Percentiles rank a stretch among this genome's conserved stretches.
Evolutionary conservation across 2,113 vertebrate genomes (phyloP).

Genomic region (Scalopus aquaticus): DNA sequence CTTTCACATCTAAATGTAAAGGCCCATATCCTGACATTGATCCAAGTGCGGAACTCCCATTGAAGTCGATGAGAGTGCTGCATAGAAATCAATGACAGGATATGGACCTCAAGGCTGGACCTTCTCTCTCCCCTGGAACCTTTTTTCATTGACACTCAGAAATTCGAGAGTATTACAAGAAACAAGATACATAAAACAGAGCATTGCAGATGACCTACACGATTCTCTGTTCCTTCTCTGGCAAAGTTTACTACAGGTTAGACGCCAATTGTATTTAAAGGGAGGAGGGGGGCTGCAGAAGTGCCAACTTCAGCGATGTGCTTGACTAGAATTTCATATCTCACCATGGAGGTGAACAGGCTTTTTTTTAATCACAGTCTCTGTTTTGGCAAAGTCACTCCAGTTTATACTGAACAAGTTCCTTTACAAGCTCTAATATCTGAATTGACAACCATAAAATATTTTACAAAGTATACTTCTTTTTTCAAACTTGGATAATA

Average conservation of each 20-base stretch:
- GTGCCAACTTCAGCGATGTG: background rate
- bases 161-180: slow-evolving; percentile 74
- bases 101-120: slow-evolving; percentile 76
- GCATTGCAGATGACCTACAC: background rate
- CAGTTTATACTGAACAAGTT: slow-evolving; percentile 37
- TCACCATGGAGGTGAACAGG: slow-evolving; percentile 40
- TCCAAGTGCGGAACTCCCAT: slow-evolving; percentile 79
- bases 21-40: slow-evolving; percentile 82
- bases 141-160: slow-evolving; percentile 73
- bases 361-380: slow-evolving; percentile 44
- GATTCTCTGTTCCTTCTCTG: background rate
- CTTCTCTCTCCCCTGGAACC: slow-evolving; percentile 68
- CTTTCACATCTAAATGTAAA: slow-evolving; percentile 80
- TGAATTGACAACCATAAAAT: slow-evolving; percentile 55
- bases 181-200: slow-evolving; percentile 48
- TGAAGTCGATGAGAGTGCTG: slow-evolving; percentile 80
- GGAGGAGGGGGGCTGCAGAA: background rate
- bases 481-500: slow-evolving; percentile 51
- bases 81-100: slow-evolving; percentile 82
- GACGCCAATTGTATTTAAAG: background rate
- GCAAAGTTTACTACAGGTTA: background rate
- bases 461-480: slow-evolving; percentile 44
- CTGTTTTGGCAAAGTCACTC: slow-evolving; percentile 32
- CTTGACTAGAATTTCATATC: slow-evolving; percentile 46
- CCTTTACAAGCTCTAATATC: background rate